Percentiles rank a stretch among this genome's conserved stretches.
Conservation (phyloP, 2,888 invertebrate genomes). For the Peribatodes rhomboidaria region DNA sequence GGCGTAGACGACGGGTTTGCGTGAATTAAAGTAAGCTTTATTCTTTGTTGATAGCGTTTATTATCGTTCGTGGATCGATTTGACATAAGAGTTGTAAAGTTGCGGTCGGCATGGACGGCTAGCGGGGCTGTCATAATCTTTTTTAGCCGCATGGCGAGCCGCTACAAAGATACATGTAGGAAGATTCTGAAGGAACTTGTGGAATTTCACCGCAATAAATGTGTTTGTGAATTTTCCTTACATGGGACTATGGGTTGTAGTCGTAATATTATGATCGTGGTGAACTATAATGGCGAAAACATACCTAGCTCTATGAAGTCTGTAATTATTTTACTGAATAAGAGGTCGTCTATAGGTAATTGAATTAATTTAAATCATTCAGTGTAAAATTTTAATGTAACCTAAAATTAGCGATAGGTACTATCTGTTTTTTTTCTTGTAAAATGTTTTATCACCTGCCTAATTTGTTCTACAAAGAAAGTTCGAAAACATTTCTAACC, state of each 20-base stretch:
- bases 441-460: background rate
- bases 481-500: background rate
- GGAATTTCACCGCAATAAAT: conserved; percentile 62
- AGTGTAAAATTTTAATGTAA: no score
- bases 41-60: conserved; percentile 57
- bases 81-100: conserved; percentile 75
- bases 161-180: conserved; percentile 72
- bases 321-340: background rate
- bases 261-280: background rate
- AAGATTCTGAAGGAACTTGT: conserved; percentile 70
- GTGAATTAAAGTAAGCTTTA: conserved; percentile 67
- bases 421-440: no score
- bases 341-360: no score
- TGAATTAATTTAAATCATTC: no score
- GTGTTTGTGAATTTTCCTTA: conserved; percentile 29
- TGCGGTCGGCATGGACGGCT: conserved; percentile 71
- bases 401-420: no score
- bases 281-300: background rate
- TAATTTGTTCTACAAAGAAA: background rate
- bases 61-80: conserved; percentile 54
- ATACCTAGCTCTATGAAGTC: background rate
- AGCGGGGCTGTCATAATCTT: conserved; percentile 83
- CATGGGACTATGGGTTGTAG: background rate
- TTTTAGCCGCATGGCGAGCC: conserved; percentile 81
- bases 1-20: conserved; percentile 62